Base-by-base conservation (phyloP, 1,140 invertebrate species). In the Pantala flavescens region DNA sequence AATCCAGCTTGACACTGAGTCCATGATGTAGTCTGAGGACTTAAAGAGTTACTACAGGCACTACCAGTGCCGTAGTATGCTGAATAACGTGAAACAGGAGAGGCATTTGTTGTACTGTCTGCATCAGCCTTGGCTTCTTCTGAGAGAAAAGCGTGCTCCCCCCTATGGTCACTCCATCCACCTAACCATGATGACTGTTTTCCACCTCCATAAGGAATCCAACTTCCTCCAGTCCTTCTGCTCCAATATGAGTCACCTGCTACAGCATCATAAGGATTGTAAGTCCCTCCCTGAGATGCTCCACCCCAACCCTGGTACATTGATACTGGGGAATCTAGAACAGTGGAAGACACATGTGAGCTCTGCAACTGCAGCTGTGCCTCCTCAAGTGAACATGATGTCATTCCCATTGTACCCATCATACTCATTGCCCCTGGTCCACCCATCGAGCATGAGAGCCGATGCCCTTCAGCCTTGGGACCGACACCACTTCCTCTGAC, bases 341-440 rank as follows among this genome's bases (percentile, higher is more conserved):
- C 91, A 0, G 91, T 93, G 73, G 90, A 92, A 55, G 91, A 91
- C 72, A 93, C 91, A 83, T 93, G 89, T 79, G 91, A 91, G 78
- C 90, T 92, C 82, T 93, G 91, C 11, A 93, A 81, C 78, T 93
- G 91, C 12, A 93, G 81, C 78, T 92, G 90, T 10, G 89, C 87
- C 78, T 91, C 90, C 76, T 89, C 91, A 78, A 88, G 88, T 74
- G 49, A 19, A 63, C 49, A 63, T 5, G 49, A 21, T 14, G 71
- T 36, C 19, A 28, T 72, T 72, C 42, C 24, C 19, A 72, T 42
- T 36, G 28, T 36, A 28, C 42, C 71, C 71, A 72, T 72, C 71
- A 72, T 72, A 12, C n/a, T n/a, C 23, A 24, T 42, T 24, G 19
- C 28, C 28, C 24, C 24, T 19, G 71, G 3, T 24, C 23, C 71